Evolutionary conservation across 2,797 vertebrate genomes (phyloP), one percentile per base, ranked within the genome.

Genomic region (Scarus forsteni): DNA sequence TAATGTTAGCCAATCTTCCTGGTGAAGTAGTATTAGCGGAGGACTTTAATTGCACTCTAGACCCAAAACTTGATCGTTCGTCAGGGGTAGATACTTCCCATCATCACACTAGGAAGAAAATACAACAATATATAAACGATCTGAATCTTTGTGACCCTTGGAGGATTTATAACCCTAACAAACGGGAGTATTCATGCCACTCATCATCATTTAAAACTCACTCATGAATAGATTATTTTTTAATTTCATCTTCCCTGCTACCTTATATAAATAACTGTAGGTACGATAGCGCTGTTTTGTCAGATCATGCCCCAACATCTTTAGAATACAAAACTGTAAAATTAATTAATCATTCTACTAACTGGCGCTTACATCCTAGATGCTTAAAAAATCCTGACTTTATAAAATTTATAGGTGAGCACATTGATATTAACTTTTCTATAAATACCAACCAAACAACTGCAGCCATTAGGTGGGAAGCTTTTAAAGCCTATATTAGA

Each of bases 191-290:
- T 27, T 74, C 64, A 10, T 62, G 64, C 42, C 62, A 44, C 27
- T 60, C 57, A 3, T 19, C 63, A 66, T 15, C 16, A 50, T 63
- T 64, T 70, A 64, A 71, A 55, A 62, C 53, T 4, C 34, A 64
- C 8, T 68, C 64, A 12, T 11, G 34, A n/a, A 71, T 67, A 67
- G 58, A 72, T n/a, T 63, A 48, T 36, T 73, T 40, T 58, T 38
- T 53, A 46, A 67, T 72, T 45, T 72, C 75, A 3, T 15, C 19
- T 14, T 61, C 52, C 14, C 15, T 70, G 14, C 13, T 65, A 51
- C 38, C 66, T 1, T 72, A 12, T 40, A 51, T 78, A 61, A 3
- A 15, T 18, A 57, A 44, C n/a, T n/a, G n/a, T n/a, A n/a, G n/a
- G n/a, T n/a, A n/a, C n/a, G n/a, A n/a, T n/a, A n/a, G n/a, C n/a